Evolutionary conservation across 2,797 vertebrate species (phyloP).

Genomic region (Acanthiza pusilla): DNA sequence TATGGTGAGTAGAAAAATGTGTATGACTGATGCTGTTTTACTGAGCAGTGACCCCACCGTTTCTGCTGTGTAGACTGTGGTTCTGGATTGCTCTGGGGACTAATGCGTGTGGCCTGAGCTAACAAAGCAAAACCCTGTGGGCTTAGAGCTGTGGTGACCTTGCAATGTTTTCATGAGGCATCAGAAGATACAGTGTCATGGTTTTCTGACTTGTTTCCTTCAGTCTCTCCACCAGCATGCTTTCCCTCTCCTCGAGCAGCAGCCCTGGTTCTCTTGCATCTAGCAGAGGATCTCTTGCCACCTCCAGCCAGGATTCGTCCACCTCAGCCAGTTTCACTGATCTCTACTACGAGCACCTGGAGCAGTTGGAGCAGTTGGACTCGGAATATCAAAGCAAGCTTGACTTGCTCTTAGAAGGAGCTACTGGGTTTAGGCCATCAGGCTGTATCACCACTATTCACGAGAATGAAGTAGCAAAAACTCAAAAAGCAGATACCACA

Average conservation of each 20-base stretch:
- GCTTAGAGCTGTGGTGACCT: neutral
- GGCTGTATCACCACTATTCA: constrained; percentile 96
- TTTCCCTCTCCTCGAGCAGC: constrained; percentile 96
- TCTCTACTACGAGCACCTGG: constrained; percentile 88
- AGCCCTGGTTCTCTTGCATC: constrained; percentile 92
- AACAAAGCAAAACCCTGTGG: neutral
- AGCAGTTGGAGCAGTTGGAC: constrained; percentile 85
- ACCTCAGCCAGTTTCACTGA: constrained; percentile 93
- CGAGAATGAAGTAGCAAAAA: constrained; percentile 86
- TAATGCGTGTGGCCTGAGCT: constrained; percentile 28
- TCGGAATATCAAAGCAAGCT: constrained; percentile 90
- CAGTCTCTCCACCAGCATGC: constrained; percentile 93
- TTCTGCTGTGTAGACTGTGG: neutral
- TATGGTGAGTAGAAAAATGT: neutral
- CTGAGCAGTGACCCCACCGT: neutral
- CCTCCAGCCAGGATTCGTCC: constrained; percentile 90
- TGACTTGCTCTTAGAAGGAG: constrained; percentile 88
- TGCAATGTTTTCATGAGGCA: neutral
- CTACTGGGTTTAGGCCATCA: constrained; percentile 84
- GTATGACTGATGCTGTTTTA: neutral
- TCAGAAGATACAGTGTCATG: neutral
- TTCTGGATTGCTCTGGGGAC: neutral
- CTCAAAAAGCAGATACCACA: constrained; percentile 65
- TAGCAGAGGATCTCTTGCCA: constrained; percentile 89
- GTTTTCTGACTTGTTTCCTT: constrained; percentile 37